A percentile compares a stretch with the other conserved stretches of the same genome.
These are phyloP conservation scores for Gymnopithys bicolor DNA, from an alignment of 2,797 vertebrate species.

Conservation along the genomic window DNA sequence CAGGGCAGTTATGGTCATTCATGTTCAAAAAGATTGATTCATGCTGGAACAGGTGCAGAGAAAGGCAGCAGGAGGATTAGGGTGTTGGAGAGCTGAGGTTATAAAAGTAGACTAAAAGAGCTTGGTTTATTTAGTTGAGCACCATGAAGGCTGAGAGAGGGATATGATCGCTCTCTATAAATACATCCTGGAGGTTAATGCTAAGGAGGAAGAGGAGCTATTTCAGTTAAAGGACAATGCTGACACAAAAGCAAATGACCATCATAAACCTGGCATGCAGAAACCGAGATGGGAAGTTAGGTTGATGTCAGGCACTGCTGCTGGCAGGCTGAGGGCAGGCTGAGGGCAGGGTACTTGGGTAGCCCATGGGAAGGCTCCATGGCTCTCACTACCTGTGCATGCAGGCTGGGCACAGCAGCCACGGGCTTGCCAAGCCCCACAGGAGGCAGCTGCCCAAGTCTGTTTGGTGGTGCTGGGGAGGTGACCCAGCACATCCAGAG, in stretches of 20 bases:
- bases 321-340: not conserved
- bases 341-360: not conserved
- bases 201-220: slow-evolving; percentile 67
- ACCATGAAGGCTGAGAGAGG: slow-evolving; percentile 47
- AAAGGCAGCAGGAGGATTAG: slow-evolving; percentile 54
- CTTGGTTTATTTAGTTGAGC: slow-evolving; percentile 56
- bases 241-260: slow-evolving; percentile 46
- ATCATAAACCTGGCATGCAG: not conserved
- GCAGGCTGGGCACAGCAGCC: not conserved
- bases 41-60: slow-evolving; percentile 66
- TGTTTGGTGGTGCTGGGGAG: not conserved
- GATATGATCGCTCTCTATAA: slow-evolving; percentile 61
- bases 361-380: fast-evolving
- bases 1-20: slow-evolving; percentile 45
- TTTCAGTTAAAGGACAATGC: slow-evolving; percentile 66
- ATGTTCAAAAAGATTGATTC: slow-evolving; percentile 59
- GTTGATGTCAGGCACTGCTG: not conserved
- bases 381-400: not conserved
- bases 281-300: not conserved
- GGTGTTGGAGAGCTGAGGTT: slow-evolving; percentile 24
- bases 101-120: slow-evolving; percentile 59
- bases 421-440: not conserved
- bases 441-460: not conserved
- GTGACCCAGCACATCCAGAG: not conserved
- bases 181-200: slow-evolving; percentile 58